phyloP scores from a whole-genome alignment of 1,140 invertebrate genomes.

The Drosophila sproati region DNA sequence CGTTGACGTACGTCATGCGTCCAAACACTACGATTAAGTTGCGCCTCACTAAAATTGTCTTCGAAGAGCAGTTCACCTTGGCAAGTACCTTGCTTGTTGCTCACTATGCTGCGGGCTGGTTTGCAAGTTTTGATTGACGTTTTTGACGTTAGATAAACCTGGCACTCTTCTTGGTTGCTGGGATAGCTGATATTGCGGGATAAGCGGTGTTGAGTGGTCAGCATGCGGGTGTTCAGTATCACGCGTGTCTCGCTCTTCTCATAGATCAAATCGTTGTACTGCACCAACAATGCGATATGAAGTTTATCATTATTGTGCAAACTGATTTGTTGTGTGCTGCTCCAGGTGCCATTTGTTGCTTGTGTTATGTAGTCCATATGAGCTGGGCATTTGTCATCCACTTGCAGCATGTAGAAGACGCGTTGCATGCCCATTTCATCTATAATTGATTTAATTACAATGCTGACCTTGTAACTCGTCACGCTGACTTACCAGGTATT shows the following conservation, averaged over 20 bases:
- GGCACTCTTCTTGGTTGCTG: conserved; percentile 31
- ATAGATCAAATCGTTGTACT: conserved; percentile 61
- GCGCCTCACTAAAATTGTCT: conserved; percentile 54
- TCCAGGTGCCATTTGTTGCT: conserved; percentile 54
- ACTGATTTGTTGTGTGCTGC: conserved; percentile 37
- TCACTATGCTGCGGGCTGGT: conserved; percentile 40
- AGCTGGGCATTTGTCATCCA: conserved; percentile 60
- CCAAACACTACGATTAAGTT: conserved; percentile 61
- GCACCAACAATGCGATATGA: conserved; percentile 58
- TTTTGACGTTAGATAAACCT: conserved; percentile 18
- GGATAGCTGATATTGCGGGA: conserved; percentile 31
- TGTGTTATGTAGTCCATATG: conserved; percentile 68
- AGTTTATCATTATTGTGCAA: conserved; percentile 68
- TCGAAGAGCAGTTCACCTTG: conserved; percentile 69
- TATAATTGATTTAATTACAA: conserved; percentile 4
- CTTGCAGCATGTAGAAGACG: conserved; percentile 65
- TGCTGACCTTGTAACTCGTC: background rate
- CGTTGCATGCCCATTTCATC: conserved; percentile 63
- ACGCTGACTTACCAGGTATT: conserved; percentile 56
- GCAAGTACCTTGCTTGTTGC: conserved; percentile 34
- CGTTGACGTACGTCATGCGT: conserved; percentile 69
- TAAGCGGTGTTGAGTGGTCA: conserved; percentile 40
- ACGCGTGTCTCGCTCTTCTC: conserved; percentile 66
- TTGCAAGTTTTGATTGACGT: conserved; percentile 39
- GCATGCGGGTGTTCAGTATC: conserved; percentile 54